phyloP scores from a whole-genome alignment of 1,140 invertebrate species.

The Aporrectodea caliginosa region DNA sequence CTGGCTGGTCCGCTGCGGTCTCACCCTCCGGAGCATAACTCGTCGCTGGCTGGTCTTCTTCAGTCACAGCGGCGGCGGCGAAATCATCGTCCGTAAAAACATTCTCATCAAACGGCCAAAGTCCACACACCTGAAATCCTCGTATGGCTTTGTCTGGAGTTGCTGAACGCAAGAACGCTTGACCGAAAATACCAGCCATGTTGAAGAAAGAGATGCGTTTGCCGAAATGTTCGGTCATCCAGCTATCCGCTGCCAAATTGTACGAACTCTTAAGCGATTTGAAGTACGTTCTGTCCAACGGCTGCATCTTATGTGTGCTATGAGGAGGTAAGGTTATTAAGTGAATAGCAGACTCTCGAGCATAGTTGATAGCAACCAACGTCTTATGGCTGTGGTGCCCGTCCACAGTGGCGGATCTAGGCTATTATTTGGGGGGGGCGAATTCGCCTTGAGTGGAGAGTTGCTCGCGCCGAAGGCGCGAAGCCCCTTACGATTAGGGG shows the following conservation, averaged over 20 bases:
- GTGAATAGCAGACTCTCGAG: constrained; percentile 30
- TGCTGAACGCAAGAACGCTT: constrained; percentile 8
- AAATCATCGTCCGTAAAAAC: constrained; percentile 24
- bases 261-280: constrained; percentile 33
- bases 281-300: constrained; percentile 31
- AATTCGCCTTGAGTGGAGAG: too few species aligned
- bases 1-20: too few species aligned
- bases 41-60: too few species aligned
- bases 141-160: constrained; percentile 22
- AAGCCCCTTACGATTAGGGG: too few species aligned
- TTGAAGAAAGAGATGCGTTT: constrained; percentile 45
- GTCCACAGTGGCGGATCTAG: too few species aligned
- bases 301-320: constrained; percentile 34
- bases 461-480: too few species aligned
- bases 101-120: constrained; percentile 8
- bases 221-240: constrained; percentile 43
- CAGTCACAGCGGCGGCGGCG: background rate
- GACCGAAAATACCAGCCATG: constrained; percentile 36
- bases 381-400: constrained; percentile 37
- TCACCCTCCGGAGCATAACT: too few species aligned
- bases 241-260: constrained; percentile 40
- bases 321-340: constrained; percentile 27
- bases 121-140: too few species aligned
- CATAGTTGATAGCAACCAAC: constrained; percentile 26
- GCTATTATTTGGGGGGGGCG: too few species aligned